Base-by-base conservation (phyloP, 2,113 vertebrate species). In the Loxodonta africana region DNA sequence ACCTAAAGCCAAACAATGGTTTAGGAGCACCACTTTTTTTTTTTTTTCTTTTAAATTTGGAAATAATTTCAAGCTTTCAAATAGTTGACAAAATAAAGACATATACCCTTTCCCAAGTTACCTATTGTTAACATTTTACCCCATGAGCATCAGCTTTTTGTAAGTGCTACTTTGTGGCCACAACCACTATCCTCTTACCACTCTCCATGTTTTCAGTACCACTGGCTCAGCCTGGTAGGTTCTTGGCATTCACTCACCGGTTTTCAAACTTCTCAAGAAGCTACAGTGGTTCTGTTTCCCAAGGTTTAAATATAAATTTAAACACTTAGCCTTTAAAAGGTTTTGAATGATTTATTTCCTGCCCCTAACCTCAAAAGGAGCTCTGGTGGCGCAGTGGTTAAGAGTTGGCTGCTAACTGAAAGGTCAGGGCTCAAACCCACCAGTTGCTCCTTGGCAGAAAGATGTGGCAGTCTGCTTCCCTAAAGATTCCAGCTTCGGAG, bases 61-160 rank as follows among this genome's bases (percentile, higher is more conserved):
- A 65, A 51, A 53, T 97, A 48, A 83, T 69, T n/a, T 90, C 46
- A 86, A 30, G 51, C 30, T 77, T 92, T 63, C 30, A 90, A 78
- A 62, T 82, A 48, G 18, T 85, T 83, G 41, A 67, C 77, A 17
- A 93, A 76, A 44, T 87, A 81, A 83, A 95, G 28, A 93, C 15
- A 33, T 63, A 15, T 28, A 46, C 23, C 44, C 57, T 60, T 87
- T 71, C n/a, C 77, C 82, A 83, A 8, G 57, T 53, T 53, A 65
- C 51, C 17, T 60, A 4, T 51, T 60, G 28, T 53, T 83, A 74
- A 48, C 78, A 2, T 81, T 88, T 73, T 46, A 74, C 74, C 37
- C 14, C 12, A 0, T 25, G 67, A 71, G 25, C 37, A 41, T 51
- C 51, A 41, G 23, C 44, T 73, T 46, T 65, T 74, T 93, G 78